Conservation (phyloP, 2,888 invertebrate species). For the Plebejus anna region DNA sequence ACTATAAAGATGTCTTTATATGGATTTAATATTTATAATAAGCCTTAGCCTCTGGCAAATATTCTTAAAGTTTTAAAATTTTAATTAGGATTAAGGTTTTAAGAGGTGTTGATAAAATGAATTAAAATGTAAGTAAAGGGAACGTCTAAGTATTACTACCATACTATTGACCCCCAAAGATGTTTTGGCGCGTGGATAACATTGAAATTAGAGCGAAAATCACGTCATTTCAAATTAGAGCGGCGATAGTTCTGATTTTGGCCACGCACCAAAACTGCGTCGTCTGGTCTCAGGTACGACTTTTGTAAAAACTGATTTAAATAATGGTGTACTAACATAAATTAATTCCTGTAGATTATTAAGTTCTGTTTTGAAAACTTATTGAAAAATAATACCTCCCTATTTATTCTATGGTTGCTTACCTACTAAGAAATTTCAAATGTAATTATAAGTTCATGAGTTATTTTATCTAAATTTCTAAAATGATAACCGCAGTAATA, state of each 20-base stretch:
- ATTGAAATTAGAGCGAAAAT: too few relatives aligned
- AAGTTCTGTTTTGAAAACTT: too few relatives aligned
- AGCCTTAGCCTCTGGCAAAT: conserved; percentile 20
- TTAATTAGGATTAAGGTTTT: conserved; percentile 18
- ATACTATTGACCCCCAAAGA: not conserved
- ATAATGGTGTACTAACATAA: too few relatives aligned
- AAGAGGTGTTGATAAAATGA: not conserved
- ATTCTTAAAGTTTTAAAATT: not conserved
- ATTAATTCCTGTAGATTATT: too few relatives aligned
- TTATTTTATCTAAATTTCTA: not conserved
- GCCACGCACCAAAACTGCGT: not conserved
- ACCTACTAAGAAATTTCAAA: not conserved
- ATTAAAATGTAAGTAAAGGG: too few relatives aligned
- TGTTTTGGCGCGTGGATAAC: not conserved
- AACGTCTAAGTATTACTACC: too few relatives aligned
- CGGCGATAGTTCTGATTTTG: not conserved
- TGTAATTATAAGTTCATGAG: not conserved
- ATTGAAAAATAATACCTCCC: not conserved
- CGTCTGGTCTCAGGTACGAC: not conserved
- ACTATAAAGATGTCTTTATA: not conserved
- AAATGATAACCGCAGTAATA: too few relatives aligned
- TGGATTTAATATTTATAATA: not conserved
- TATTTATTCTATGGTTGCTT: not conserved
- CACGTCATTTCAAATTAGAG: too few relatives aligned
- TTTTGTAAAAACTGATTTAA: too few relatives aligned